Evolutionary conservation across 1,140 invertebrate genomes (phyloP), one percentile per base, ranked within the genome.

Genomic region (Heliconius eleuchia): DNA sequence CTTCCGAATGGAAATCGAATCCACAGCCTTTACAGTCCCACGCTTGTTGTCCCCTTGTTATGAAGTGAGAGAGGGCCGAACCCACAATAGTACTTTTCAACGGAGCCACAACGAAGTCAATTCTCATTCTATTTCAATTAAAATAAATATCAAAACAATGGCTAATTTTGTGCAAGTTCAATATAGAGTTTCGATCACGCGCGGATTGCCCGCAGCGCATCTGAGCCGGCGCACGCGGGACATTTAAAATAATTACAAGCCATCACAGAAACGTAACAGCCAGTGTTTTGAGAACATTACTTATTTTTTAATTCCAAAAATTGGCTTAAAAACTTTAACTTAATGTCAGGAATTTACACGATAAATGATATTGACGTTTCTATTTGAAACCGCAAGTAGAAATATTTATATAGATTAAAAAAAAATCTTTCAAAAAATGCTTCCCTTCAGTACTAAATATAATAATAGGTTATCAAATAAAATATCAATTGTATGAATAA

Each of bases 191-290:
- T 87, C 80, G 88, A 92, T 90, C 89, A 89, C 84, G 87, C 83
- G 85, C 81, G 82, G 86, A 88, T 90, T 77, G 89, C 91, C 90
- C 76, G 80, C 74, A 89, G 91, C 88, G 80, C 72, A 79, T 82
- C 83, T 80, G 86, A 86, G 86, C 86, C 80, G 82, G 84, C 86
- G 87, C 88, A 88, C 85, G 91, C 92, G 92, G 92, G 90, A 94
- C 91, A 93, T 94, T 94, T 94, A 94, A 94, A 94, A 94, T 94
- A 94, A 94, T 94, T 94, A 94, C 92, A 93, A 93, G 92, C 92
- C 91, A 92, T 91, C 88, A 82, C 87, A 91, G 88, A 90, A 91
- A 93, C 88, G 88, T 91, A 93, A 93, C 91, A 94, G 91, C 92
- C 88, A 91, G 92, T 92, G 89, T 92, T 94, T 94, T 93, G 87